Evolutionary conservation across 2,888 invertebrate genomes (phyloP).

Genomic region (Sipha maydis): DNA sequence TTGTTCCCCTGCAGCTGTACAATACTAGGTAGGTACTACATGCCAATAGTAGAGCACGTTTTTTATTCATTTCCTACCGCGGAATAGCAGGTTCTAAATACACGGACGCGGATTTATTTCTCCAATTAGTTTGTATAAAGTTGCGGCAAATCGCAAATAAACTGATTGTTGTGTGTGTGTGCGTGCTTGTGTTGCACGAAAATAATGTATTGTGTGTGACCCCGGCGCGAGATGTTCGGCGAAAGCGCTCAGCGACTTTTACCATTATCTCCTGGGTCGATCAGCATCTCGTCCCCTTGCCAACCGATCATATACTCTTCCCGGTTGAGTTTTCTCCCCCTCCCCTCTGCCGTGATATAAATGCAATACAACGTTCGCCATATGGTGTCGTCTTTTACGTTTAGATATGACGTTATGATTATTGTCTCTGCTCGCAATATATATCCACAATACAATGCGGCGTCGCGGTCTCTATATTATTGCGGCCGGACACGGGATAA

Average conservation of each 20-base stretch:
- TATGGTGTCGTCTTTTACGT: conserved; percentile 7
- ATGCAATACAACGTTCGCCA: not conserved
- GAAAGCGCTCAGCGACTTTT: not conserved
- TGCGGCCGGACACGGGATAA: not conserved
- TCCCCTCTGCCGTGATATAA: no score
- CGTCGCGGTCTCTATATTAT: conserved; percentile 19
- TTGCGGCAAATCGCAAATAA: not conserved
- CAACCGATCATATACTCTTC: not conserved
- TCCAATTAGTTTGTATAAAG: not conserved
- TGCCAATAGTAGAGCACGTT: not conserved
- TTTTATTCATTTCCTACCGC: not conserved
- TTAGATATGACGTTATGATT: conserved; percentile 27
- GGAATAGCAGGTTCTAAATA: no score
- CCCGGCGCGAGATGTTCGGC: not conserved
- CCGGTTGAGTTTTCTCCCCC: not conserved
- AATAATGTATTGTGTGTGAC: not conserved
- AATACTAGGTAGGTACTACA: no score
- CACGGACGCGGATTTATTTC: conserved; percentile 18
- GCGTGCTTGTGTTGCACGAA: not conserved
- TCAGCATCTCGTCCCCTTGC: not conserved
- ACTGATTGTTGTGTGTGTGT: not conserved
- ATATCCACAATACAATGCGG: not conserved
- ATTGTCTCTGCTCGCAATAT: conserved; percentile 7
- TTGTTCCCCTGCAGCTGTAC: not conserved
- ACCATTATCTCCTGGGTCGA: not conserved